Base-by-base conservation (phyloP, 2,113 vertebrate species). In the Clarias macrocephalus region DNA sequence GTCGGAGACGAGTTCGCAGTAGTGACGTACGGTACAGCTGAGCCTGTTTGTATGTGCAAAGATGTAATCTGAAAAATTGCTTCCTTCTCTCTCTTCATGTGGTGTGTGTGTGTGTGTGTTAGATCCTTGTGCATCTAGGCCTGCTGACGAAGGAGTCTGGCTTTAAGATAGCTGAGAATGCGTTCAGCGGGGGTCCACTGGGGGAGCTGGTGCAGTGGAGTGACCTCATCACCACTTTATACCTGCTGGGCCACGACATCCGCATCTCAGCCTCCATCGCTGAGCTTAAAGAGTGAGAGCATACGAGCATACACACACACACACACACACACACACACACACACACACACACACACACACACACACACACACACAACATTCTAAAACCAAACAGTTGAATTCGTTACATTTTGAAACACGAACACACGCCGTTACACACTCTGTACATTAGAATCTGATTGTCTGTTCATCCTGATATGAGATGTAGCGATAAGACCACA, bases 201-300 rank as follows among this genome's bases (percentile, higher is more conserved):
- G 98, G 98, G 25, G 98, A 99, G 95, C 93, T 99, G 94, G 97
- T 99, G 90, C 98, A 99, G 92, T 99, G 98, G 98, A 99, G 98
- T 92, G 98, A 99, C 94, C 97, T 99, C 94, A 99, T 99, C 93
- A 99, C 97, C 93, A 97, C 98, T 77, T 96, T 99, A 81, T 99
- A 99, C 95, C 96, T 99, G 93, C 95, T 99, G 93, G 98, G 98
- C 91, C 98, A 99, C 89, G 97, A 99, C 92, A 96, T 99, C 88
- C 95, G 95, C 90, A 98, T 99, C 95, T 99, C 98, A 10, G 97
- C 98, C 89, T 99, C 98, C 70, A 94, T 99, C 92, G 97, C 97
- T 76, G 98, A 99, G 94, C 97, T 99, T 85, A 99, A 99, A 95
- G 98, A 99, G 98, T 99, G 94, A 99, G 98, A 90, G 52, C 13